phyloP scores from a whole-genome alignment of 64 coral and sea anemone species.

The Platygyra sinensis region DNA sequence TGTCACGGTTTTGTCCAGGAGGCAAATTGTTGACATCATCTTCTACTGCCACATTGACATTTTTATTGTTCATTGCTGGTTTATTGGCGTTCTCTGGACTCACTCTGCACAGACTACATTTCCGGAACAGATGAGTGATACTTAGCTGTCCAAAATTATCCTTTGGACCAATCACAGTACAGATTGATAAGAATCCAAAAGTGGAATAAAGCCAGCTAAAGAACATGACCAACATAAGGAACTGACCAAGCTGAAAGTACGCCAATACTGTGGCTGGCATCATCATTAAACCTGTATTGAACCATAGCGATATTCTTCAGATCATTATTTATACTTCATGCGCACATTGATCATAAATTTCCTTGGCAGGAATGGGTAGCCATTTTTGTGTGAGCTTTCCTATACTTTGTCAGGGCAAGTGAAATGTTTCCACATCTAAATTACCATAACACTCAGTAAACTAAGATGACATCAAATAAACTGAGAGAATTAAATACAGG shows the following conservation, averaged over 20 bases:
- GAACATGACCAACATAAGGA: constrained; percentile 93
- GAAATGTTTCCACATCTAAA: too few relatives aligned
- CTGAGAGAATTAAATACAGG: too few relatives aligned
- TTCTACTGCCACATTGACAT: neutral
- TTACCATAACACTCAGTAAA: too few relatives aligned
- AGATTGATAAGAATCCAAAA: constrained; percentile 87
- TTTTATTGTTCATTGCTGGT: neutral
- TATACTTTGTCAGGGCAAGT: too few relatives aligned
- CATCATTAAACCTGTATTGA: constrained; percentile 83
- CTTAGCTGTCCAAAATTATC: constrained; percentile 89
- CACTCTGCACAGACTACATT: neutral
- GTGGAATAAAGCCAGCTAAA: constrained; percentile 94
- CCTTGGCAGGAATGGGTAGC: too few relatives aligned
- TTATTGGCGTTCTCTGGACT: neutral
- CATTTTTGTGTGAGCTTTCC: too few relatives aligned
- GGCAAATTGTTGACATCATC: neutral
- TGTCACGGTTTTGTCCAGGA: neutral
- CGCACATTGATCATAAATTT: too few relatives aligned
- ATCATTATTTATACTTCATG: neutral
- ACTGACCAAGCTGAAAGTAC: constrained; percentile 89
- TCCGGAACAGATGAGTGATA: constrained; percentile 27
- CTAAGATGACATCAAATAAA: too few relatives aligned
- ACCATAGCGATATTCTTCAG: neutral
- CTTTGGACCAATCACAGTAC: constrained; percentile 75
- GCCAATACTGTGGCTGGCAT: constrained; percentile 89